Evolutionary conservation across 1,140 invertebrate species (phyloP).

Genomic region (Drosophila hydei): DNA sequence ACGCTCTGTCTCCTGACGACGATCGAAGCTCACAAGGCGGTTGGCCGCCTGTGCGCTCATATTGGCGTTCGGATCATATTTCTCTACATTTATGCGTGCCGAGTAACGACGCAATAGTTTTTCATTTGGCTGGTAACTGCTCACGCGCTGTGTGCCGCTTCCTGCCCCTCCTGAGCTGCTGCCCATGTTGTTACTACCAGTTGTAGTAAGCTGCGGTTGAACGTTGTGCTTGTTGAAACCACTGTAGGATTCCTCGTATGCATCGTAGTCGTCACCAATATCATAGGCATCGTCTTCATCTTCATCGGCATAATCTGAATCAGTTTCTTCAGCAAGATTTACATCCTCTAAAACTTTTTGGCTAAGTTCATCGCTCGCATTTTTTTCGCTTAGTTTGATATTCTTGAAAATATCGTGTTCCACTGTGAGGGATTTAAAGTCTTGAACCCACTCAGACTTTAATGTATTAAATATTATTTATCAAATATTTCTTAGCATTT

Average conservation of each 20-base stretch:
- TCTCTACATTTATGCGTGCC: conserved; percentile 93
- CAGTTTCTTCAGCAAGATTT: conserved; percentile 49
- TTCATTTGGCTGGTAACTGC: conserved; percentile 91
- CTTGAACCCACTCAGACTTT: conserved; percentile 62
- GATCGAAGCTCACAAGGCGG: conserved; percentile 88
- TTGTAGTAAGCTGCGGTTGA: conserved; percentile 59
- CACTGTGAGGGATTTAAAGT: conserved; percentile 70
- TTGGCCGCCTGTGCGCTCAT: conserved; percentile 88
- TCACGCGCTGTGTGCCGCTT: conserved; percentile 85
- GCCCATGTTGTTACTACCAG: conserved; percentile 41
- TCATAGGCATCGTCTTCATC: conserved; percentile 67
- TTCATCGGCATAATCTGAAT: conserved; percentile 63
- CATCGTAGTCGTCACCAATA: conserved; percentile 71
- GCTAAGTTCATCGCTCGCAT: conserved; percentile 49
- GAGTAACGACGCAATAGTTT: conserved; percentile 91
- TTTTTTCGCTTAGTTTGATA: conserved; percentile 48
- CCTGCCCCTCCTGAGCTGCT: conserved; percentile 10
- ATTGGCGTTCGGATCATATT: conserved; percentile 88
- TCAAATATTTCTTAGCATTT: neutral
- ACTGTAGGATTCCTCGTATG: conserved; percentile 78
- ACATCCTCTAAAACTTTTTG: conserved; percentile 39
- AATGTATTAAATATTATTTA: conserved; percentile 1
- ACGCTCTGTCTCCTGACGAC: conserved; percentile 88
- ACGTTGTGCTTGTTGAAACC: conserved; percentile 73
- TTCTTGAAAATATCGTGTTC: conserved; percentile 61